Conservation (phyloP, 2,797 vertebrate species). For the Rhincodon typus region DNA sequence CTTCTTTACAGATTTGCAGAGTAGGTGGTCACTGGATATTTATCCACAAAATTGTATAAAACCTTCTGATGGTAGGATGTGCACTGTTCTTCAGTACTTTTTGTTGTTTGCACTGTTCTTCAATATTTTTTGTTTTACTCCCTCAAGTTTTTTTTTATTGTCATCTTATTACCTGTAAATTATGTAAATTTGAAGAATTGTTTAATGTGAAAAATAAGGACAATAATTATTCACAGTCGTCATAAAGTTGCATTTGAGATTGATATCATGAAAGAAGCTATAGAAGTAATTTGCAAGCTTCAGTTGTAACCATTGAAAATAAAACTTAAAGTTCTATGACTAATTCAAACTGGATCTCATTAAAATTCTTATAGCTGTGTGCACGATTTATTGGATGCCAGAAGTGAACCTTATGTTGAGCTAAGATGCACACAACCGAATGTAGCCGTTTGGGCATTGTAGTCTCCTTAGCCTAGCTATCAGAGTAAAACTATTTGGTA, state of each 20-base stretch:
- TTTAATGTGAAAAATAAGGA: neutral
- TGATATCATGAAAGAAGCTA: neutral
- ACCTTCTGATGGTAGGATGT: conserved; percentile 1
- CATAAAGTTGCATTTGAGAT: neutral
- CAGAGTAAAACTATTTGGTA: neutral
- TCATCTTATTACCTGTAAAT: neutral
- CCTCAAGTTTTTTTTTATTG: conserved; percentile 40
- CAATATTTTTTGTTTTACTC: neutral
- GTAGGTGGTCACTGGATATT: conserved; percentile 51
- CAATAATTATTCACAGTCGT: neutral
- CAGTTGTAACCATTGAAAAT: neutral
- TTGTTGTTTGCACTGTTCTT: neutral
- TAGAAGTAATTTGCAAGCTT: neutral
- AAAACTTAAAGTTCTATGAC: neutral
- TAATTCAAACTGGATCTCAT: neutral
- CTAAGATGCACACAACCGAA: neutral
- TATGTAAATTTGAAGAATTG: neutral
- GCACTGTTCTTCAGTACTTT: neutral
- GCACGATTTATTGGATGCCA: neutral
- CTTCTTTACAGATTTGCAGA: conserved; percentile 51
- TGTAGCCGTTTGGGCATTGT: neutral
- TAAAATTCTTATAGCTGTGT: neutral
- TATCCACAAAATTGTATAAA: conserved; percentile 43
- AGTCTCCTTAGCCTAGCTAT: neutral
- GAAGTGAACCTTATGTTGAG: neutral